Evolutionary conservation across 2,888 invertebrate genomes (phyloP).

Genomic region (Aethes cnicana): DNA sequence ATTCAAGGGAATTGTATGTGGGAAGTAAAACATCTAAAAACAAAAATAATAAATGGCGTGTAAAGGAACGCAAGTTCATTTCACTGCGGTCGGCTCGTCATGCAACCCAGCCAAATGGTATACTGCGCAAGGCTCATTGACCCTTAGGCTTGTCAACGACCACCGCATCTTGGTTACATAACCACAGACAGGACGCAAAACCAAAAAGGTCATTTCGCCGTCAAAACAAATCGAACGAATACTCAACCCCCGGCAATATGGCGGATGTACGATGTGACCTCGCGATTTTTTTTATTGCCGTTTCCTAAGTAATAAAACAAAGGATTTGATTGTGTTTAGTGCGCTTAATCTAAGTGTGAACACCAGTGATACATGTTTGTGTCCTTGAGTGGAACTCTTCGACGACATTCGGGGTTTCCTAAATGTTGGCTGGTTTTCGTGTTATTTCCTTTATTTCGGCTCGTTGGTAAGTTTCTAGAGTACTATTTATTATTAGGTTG

Average conservation of each 20-base stretch:
- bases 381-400: conserved; percentile 17
- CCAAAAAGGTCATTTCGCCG: conserved; percentile 74
- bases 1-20: too few relatives aligned
- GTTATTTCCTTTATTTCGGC: not conserved
- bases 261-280: conserved; percentile 61
- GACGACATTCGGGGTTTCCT: not conserved
- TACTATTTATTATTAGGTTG: not conserved
- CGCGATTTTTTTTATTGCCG: conserved; percentile 48
- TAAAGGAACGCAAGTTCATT: conserved; percentile 30
- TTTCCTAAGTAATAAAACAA: conserved; percentile 37
- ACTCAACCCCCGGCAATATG: conserved; percentile 67
- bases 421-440: conserved; percentile 1
- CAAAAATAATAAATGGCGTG: conserved; percentile 6
- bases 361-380: conserved; percentile 13
- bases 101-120: conserved; percentile 56
- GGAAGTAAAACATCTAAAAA: too few relatives aligned
- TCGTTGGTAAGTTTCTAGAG: conserved; percentile 6
- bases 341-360: conserved; percentile 12
- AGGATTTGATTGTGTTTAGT: conserved; percentile 27
- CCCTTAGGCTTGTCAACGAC: conserved; percentile 40
- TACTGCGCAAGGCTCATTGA: conserved; percentile 42
- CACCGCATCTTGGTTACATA: conserved; percentile 57
- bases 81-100: conserved; percentile 36
- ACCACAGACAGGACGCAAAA: conserved; percentile 70
- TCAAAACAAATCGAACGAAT: conserved; percentile 72